Evolutionary conservation across 1,140 invertebrate species (phyloP).

Genomic region (Heliconius himera): DNA sequence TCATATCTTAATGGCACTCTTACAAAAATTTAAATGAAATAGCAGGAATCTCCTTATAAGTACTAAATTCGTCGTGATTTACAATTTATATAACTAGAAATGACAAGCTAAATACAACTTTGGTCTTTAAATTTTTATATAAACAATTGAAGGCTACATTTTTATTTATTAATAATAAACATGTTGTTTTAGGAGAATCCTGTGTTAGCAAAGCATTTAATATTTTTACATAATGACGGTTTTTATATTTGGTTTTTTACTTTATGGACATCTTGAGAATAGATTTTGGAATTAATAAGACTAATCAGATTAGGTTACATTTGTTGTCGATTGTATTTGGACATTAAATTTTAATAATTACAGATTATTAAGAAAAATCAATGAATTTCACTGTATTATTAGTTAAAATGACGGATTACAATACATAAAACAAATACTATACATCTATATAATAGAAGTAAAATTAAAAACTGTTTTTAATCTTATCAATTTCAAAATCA

Average conservation of each 20-base stretch:
- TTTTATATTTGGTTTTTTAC: no score
- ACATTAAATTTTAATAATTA: no score
- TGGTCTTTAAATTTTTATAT: not conserved
- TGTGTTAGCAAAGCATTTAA: not conserved
- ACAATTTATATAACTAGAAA: not conserved
- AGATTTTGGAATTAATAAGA: not conserved
- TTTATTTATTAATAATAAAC: not conserved
- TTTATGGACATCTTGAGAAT: not conserved
- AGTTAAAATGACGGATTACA: no score
- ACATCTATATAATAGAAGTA: no score
- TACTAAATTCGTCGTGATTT: conserved; percentile 8
- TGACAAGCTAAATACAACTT: not conserved
- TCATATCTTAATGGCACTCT: not conserved
- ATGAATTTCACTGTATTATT: no score
- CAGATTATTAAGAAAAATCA: no score
- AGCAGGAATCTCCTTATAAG: conserved; percentile 2
- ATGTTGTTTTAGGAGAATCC: not conserved
- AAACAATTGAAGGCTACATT: not conserved
- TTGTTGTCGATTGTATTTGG: no score
- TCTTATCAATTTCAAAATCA: not conserved
- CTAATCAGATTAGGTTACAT: not conserved
- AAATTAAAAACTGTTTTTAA: not conserved
- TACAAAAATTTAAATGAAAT: not conserved
- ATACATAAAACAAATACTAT: no score
- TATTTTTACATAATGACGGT: not conserved